Evolutionary conservation across 2,888 invertebrate genomes (phyloP).

Genomic region (Ptychoptera albimana): DNA sequence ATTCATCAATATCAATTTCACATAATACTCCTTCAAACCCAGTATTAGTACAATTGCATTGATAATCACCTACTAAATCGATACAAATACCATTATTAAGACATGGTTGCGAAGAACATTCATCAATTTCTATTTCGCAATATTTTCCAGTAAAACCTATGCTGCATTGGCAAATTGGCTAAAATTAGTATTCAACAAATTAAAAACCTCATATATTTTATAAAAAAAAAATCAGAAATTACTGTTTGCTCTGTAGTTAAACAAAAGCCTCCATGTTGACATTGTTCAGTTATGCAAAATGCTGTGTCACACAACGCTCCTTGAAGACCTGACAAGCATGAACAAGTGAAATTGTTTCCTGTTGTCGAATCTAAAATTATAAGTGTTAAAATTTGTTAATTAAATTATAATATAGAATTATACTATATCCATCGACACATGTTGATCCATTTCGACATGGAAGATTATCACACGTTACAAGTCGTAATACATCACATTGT

Average conservation of each 20-base stretch:
- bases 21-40: slow-evolving; percentile 57
- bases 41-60: slow-evolving; percentile 56
- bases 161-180: slow-evolving; percentile 49
- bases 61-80: slow-evolving; percentile 44
- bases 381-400: not conserved
- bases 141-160: slow-evolving; percentile 52
- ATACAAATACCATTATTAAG: slow-evolving; percentile 56
- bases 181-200: not conserved
- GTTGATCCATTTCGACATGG: slow-evolving; percentile 57
- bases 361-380: slow-evolving; percentile 47
- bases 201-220: too few species aligned
- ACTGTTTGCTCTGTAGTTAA: slow-evolving; percentile 30
- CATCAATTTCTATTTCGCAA: slow-evolving; percentile 63
- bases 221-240: slow-evolving; percentile 1
- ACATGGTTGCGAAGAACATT: slow-evolving; percentile 52
- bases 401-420: slow-evolving; percentile 16
- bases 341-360: slow-evolving; percentile 73
- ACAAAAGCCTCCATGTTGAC: slow-evolving; percentile 52
- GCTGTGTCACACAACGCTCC: slow-evolving; percentile 57
- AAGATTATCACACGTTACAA: slow-evolving; percentile 57
- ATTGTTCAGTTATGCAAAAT: slow-evolving; percentile 50
- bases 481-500: slow-evolving; percentile 51
- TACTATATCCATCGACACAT: slow-evolving; percentile 47
- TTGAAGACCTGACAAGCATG: slow-evolving; percentile 58
- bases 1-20: slow-evolving; percentile 66